These are phyloP conservation scores for Drosophila borealis DNA, from an alignment of 2,888 invertebrate genomes.

Conservation along the genomic window DNA sequence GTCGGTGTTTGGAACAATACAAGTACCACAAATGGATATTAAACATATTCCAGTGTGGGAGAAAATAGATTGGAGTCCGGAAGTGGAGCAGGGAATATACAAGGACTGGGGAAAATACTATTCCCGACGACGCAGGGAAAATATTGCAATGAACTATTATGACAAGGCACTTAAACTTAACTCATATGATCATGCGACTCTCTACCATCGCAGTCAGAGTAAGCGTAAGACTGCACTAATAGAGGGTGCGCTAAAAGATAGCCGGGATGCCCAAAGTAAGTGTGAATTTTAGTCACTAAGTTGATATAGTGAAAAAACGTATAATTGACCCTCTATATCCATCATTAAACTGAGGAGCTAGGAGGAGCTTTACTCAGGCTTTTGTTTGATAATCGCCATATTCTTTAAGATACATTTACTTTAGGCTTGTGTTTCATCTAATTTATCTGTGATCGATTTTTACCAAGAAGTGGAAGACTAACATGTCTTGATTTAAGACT, in stretches of 20 bases:
- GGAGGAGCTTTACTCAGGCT: too few species aligned
- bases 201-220: slow-evolving; percentile 76
- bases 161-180: slow-evolving; percentile 73
- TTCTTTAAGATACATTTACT: too few species aligned
- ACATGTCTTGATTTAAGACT: too few species aligned
- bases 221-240: slow-evolving; percentile 75
- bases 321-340: too few species aligned
- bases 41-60: slow-evolving; percentile 63
- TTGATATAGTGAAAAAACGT: too few species aligned
- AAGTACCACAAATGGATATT: slow-evolving; percentile 27
- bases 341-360: too few species aligned
- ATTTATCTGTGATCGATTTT: too few species aligned
- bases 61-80: slow-evolving; percentile 75
- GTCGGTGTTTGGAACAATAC: slow-evolving; percentile 18
- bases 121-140: slow-evolving; percentile 73
- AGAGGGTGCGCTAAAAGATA: slow-evolving; percentile 69
- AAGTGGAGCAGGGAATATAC: slow-evolving; percentile 78
- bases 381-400: too few species aligned
- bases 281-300: background rate
- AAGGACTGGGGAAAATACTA: slow-evolving; percentile 83
- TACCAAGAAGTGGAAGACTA: too few species aligned
- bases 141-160: slow-evolving; percentile 77
- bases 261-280: slow-evolving; percentile 73
- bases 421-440: too few species aligned
- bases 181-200: slow-evolving; percentile 67